Evolutionary conservation across 2,113 vertebrate genomes (phyloP), one percentile per base, ranked within the genome.

Genomic region (Ammodytes dubius): DNA sequence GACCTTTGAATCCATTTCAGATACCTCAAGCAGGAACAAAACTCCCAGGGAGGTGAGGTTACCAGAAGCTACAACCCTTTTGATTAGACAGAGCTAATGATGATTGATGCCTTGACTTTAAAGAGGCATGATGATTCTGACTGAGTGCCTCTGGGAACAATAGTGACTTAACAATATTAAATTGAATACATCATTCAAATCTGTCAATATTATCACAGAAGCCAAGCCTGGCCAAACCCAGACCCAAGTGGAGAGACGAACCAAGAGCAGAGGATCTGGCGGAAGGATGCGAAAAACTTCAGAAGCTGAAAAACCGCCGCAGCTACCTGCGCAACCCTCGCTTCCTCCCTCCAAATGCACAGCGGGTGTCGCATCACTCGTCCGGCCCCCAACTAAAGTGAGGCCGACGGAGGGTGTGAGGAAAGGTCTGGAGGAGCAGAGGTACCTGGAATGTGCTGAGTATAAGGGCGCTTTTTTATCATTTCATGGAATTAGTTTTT

Each of bases 281-380:
- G 0, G 84, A 83, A 39, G 93, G 91, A 1, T 17, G 6, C 10
- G 74, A 68, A 4, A 88, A 89, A 39, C 88, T 97, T 1, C 78
- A 89, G 69, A 95, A 70, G 40, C 81, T 96, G 39, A 93, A 95
- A 80, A 90, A 87, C 35, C 89, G 74, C 7, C 94, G 95, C 11
- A 91, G 76, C 68, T 97, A 96, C 87, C 94, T 99, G 9, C 96
- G 89, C 81, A 98, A 98, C 58, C 97, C 97, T 5, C 95, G 96
- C 0, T 98, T 96, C 85, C 96, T 97, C 82, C 95, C 96, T 8
- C 95, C 92, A 1, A 94, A 95, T 70, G 68, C 93, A 9, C 85
- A 76, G 0, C 54, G 64, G 0, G 97, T 5, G 95, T 95, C 65
- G 95, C 77, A 68, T 98, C 97, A 19, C 96, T 98, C 9, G 81